phyloP scores from a whole-genome alignment of 2,888 invertebrate species.

The Leptura quadrifasciata region DNA sequence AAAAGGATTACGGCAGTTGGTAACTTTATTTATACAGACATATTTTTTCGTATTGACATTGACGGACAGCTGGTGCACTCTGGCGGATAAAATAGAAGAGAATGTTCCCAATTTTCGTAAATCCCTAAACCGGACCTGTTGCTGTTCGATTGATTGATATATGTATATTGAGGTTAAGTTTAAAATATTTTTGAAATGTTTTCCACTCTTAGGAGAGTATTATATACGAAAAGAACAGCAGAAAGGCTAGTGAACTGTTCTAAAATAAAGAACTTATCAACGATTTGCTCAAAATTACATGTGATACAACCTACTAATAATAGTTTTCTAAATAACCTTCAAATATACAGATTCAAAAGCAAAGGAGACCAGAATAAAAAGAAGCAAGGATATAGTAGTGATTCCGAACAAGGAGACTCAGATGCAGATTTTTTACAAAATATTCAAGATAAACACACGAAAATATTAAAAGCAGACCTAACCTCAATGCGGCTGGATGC shows the following conservation, averaged over 20 bases:
- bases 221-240: conserved; percentile 3
- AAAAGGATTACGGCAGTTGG: too few species aligned
- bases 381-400: conserved; percentile 76
- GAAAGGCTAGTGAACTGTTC: conserved; percentile 10
- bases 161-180: conserved; percentile 1
- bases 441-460: conserved; percentile 76
- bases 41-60: too few species aligned
- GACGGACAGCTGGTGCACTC: too few species aligned
- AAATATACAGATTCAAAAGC: conserved; percentile 58
- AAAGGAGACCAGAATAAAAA: conserved; percentile 60
- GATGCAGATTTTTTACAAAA: conserved; percentile 74
- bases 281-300: conserved; percentile 8
- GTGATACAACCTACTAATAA: neutral
- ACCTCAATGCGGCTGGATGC: conserved; percentile 83
- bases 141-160: too few species aligned
- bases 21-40: too few species aligned
- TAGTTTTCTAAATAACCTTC: conserved; percentile 41
- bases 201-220: conserved; percentile 10
- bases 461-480: conserved; percentile 79
- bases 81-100: too few species aligned
- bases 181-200: conserved; percentile 25
- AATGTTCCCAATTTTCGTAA: too few species aligned
- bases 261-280: conserved; percentile 15
- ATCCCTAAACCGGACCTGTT: too few species aligned
- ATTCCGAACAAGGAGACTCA: conserved; percentile 69